These are phyloP conservation scores for Epinephelus malabaricus DNA, from an alignment of 2,797 vertebrate species.

Conservation along the genomic window DNA sequence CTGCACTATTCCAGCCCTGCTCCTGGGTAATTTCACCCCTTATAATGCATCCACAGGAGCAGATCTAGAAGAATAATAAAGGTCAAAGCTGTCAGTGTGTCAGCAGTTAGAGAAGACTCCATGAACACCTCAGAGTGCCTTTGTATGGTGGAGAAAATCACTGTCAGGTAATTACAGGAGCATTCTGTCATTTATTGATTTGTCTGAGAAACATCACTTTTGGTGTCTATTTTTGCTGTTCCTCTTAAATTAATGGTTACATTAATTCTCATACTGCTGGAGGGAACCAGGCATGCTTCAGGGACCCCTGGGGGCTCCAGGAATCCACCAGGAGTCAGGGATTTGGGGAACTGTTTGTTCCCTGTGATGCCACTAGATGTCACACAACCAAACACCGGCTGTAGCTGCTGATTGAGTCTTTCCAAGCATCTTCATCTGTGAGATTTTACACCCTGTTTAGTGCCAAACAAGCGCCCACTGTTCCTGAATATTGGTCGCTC, in stretches of 20 bases:
- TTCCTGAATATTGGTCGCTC: conserved; percentile 1
- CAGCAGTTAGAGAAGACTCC: not conserved
- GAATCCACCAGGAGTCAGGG: not conserved
- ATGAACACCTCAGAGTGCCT: not conserved
- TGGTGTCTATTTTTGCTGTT: not conserved
- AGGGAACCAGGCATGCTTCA: not conserved
- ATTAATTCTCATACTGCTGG: not conserved
- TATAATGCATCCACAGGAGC: not conserved
- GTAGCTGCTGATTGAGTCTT: not conserved
- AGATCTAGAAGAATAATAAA: not conserved
- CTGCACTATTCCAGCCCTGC: not conserved
- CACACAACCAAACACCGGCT: conserved; percentile 45
- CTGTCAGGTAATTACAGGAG: not conserved
- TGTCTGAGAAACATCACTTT: not conserved
- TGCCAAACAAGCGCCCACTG: not conserved
- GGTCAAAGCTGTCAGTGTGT: not conserved
- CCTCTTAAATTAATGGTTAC: not conserved
- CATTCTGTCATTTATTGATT: not conserved
- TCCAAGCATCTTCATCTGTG: conserved; percentile 4
- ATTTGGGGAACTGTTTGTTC: conserved; percentile 32
- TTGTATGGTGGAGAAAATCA: not conserved
- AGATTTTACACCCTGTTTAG: not conserved
- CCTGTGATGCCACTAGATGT: conserved; percentile 78
- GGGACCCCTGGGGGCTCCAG: conserved; percentile 4
- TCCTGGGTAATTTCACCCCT: not conserved